Evolutionary conservation across 1,140 invertebrate genomes (phyloP).

Genomic region (Stegodyphus dumicola): DNA sequence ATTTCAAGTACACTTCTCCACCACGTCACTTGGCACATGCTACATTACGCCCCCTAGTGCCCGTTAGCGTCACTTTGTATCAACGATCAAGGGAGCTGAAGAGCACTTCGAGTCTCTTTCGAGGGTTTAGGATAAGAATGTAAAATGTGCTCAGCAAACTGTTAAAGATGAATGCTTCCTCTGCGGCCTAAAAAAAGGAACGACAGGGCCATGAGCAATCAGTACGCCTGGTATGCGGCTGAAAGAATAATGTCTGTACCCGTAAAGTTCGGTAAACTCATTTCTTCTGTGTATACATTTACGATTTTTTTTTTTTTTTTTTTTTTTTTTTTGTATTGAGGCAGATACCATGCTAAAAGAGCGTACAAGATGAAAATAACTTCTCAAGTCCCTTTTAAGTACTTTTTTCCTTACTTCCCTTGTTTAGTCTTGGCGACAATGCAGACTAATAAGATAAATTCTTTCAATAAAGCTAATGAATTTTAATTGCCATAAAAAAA

Average conservation of each 20-base stretch:
- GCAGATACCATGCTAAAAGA: too few relatives aligned
- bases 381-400: too few relatives aligned
- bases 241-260: conserved; percentile 15
- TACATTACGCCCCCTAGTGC: conserved; percentile 34
- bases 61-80: conserved; percentile 56
- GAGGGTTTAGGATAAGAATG: not conserved
- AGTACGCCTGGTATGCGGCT: conserved; percentile 34
- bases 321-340: not conserved
- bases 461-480: not conserved
- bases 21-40: conserved; percentile 47
- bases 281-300: conserved; percentile 3
- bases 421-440: not conserved
- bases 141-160: conserved; percentile 6
- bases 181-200: not conserved
- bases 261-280: conserved; percentile 5
- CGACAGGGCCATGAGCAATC: not conserved
- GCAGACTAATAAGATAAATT: not conserved
- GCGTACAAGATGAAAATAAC: too few relatives aligned
- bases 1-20: not conserved
- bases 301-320: not conserved
- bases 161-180: conserved; percentile 35
- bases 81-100: conserved; percentile 23
- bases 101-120: not conserved
- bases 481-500: not conserved
- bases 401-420: too few relatives aligned